These are phyloP conservation scores for Seira musarum DNA, from an alignment of 2,888 invertebrate species.

Conservation along the genomic window DNA sequence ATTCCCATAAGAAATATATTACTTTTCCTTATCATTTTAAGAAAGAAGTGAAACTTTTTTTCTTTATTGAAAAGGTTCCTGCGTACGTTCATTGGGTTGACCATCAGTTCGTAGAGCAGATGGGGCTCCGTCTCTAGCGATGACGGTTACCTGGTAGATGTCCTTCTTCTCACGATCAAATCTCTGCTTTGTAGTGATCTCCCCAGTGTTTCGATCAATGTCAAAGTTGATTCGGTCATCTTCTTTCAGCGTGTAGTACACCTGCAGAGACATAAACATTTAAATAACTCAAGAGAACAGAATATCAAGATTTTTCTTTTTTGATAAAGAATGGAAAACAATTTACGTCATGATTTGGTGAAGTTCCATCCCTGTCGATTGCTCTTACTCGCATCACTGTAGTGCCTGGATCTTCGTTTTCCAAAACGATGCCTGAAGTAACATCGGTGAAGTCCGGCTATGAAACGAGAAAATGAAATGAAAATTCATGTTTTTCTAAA, in stretches of 20 bases:
- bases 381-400: constrained; percentile 91
- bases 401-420: constrained; percentile 87
- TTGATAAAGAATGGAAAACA: neutral
- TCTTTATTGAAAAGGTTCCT: neutral
- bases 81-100: constrained; percentile 80
- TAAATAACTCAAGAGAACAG: neutral
- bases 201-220: constrained; percentile 89
- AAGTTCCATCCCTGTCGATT: constrained; percentile 88
- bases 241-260: constrained; percentile 81
- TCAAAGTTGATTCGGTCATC: constrained; percentile 81
- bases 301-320: constrained; percentile 16
- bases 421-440: constrained; percentile 85
- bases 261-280: constrained; percentile 71
- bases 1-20: too few relatives aligned
- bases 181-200: constrained; percentile 84
- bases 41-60: too few relatives aligned
- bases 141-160: constrained; percentile 91
- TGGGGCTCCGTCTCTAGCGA: constrained; percentile 91
- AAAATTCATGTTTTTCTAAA: neutral
- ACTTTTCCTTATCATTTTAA: neutral
- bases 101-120: constrained; percentile 80
- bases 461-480: neutral
- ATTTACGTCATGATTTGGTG: constrained; percentile 82
- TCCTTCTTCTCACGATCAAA: constrained; percentile 91
- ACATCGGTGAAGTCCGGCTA: constrained; percentile 86